Base-by-base conservation (phyloP, 2,113 vertebrate species). In the Zootoca vivipara region DNA sequence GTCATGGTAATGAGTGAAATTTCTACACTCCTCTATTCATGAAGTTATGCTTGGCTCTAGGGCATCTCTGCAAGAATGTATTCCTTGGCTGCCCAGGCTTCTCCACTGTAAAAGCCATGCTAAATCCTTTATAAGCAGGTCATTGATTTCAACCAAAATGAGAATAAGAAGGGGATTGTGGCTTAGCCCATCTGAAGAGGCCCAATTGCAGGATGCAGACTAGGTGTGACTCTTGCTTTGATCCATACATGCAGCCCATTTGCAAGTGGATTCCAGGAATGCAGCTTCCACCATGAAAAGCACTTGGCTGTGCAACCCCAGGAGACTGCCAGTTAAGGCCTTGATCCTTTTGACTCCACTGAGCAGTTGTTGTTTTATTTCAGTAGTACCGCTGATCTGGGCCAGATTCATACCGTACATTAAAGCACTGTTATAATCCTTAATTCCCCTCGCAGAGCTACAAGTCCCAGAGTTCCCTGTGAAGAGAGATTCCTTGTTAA, bases 51-150 rank as follows among this genome's bases (percentile, higher is more conserved):
- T 82, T 0, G 1, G 52, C 75, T 89, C 58, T 90, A 72, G 82
- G 83, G 82, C 82, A 89, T 85, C 82, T 62, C 75, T 46, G 52
- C 73, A 72, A 85, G 82, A 79, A 89, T 89, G 87, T 89, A 83
- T 89, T 89, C 87, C 82, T 89, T 84, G 87, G 87, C 87, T 38
- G 52, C 64, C 33, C 67, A 33, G 79, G 52, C 40, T 78, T 72
- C 46, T 88, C 73, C 81, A 56, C 82, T 89, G 75, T 62, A 78
- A 69, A 82, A 90, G 64, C 82, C 73, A 70, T 86, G 84, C 89
- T 86, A 83, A 85, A 69, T 56, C 58, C 40, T 77, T 56, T 40
- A 69, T 82, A 89, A 89, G 84, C 84, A 89, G 33, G 78, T 75
- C 84, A 89, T 86, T 86, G 84, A 86, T 82, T 82, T 90, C 62